Evolutionary conservation across 2,113 vertebrate species (phyloP), one percentile per base, ranked within the genome.

Genomic region (Colossoma macropomum): DNA sequence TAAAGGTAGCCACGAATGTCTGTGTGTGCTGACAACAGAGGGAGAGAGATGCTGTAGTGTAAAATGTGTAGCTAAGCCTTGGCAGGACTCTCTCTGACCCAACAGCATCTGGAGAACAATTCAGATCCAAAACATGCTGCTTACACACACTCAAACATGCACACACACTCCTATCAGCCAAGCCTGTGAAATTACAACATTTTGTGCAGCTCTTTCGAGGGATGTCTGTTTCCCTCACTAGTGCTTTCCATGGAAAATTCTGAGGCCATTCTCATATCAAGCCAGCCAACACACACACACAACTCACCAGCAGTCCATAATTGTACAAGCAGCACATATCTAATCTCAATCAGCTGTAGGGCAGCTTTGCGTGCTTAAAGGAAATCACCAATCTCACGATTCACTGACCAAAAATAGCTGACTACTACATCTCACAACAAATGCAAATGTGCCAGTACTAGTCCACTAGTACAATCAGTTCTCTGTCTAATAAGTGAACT

Each of bases 191-290:
- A 81, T 73, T 72, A 81, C 59, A 23, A 73, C 27, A 48, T 68
- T 30, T 32, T 52, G 56, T 59, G 78, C 78, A 59, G 41, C 41
- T 68, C 70, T 80, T 81, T 48, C 59, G 25, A 73, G 79, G 79
- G 69, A 48, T 48, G 79, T n/a, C 66, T 73, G 38, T 19, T 72
- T 73, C 70, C 48, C 69, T 63, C 69, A 45, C 73, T 13, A 63
- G 62, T 70, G 59, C 85, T 85, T 85, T 79, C 84, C 87, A 87
- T 88, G 87, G 85, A 91, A 41, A 13, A 54, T 28, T 79, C 70
- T 84, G 0, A 15, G 45, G 65, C 25, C 75, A 63, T 68, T 77
- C 66, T 54, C 45, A 54, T 4, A 38, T 69, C 19, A 28, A 32
- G 63, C 15, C 45, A 69, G 52, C 17, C 23, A 65, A 30, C 48